phyloP scores from a whole-genome alignment of 2,888 invertebrate genomes.

The Allygus modestus region DNA sequence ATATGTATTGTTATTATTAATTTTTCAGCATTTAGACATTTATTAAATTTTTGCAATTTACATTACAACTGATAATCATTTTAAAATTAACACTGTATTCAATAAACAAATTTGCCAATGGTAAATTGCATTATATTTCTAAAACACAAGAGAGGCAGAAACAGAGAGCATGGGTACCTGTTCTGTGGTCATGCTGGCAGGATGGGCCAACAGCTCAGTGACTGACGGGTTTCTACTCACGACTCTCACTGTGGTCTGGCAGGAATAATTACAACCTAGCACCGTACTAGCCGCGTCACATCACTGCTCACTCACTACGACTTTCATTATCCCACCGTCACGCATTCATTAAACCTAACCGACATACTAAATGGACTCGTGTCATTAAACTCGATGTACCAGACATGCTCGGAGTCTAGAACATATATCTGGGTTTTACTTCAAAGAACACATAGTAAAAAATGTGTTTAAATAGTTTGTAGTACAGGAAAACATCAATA shows the following conservation, averaged over 20 bases:
- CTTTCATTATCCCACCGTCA: not conserved
- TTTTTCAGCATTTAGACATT: no score
- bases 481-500: no score
- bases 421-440: not conserved
- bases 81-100: no score
- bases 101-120: no score
- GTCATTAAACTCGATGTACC: no score
- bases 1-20: no score
- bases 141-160: not conserved
- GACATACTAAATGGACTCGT: no score
- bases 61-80: no score
- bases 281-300: not conserved
- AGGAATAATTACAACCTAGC: not conserved
- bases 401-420: not conserved
- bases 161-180: not conserved
- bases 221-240: conserved; percentile 6
- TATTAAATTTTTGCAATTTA: no score
- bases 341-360: conserved; percentile 24
- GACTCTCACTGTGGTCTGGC: conserved; percentile 5
- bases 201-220: not conserved
- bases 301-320: not conserved
- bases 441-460: no score
- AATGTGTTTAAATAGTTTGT: no score
- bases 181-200: not conserved
- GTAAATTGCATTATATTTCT: no score